A percentile compares a stretch with the other conserved stretches of the same genome.
Evolutionary conservation across 2,113 vertebrate species (phyloP).

Genomic region (Myotis lucifugus): DNA sequence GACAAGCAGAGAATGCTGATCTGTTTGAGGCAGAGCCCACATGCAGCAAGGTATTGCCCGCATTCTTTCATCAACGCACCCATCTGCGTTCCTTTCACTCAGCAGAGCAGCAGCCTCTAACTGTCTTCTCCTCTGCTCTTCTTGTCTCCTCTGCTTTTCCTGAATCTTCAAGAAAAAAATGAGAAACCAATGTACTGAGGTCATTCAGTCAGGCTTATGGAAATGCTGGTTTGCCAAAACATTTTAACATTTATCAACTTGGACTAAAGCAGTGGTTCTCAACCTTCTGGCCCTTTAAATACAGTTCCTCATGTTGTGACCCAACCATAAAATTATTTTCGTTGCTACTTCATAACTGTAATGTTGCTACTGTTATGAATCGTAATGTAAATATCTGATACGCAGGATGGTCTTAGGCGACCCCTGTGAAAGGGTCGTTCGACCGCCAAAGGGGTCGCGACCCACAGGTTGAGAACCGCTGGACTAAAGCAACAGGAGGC

Average conservation of each 20-base stretch:
- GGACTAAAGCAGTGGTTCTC: background rate
- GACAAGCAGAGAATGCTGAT: background rate
- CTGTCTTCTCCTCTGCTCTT: slow-evolving; percentile 92
- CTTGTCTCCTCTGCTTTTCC: slow-evolving; percentile 91
- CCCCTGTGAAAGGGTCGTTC: too few relatives aligned
- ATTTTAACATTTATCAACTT: slow-evolving; percentile 32
- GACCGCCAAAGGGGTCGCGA: too few relatives aligned
- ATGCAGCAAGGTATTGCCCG: background rate
- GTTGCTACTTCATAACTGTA: too few relatives aligned
- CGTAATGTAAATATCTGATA: too few relatives aligned
- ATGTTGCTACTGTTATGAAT: too few relatives aligned
- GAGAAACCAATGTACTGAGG: slow-evolving; percentile 45
- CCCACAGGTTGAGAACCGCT: too few relatives aligned
- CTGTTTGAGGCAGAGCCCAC: background rate
- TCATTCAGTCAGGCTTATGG: slow-evolving; percentile 28
- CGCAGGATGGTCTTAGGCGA: too few relatives aligned
- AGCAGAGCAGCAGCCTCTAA: slow-evolving; percentile 88
- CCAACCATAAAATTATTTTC: too few relatives aligned
- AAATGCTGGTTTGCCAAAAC: slow-evolving; percentile 21
- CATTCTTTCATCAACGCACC: slow-evolving; percentile 82
- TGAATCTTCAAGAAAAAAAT: slow-evolving; percentile 85
- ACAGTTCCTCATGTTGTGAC: too few relatives aligned
- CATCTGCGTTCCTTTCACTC: slow-evolving; percentile 92
- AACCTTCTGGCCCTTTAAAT: too few relatives aligned
- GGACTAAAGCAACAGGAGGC: background rate